phyloP scores from a whole-genome alignment of 2,113 vertebrate genomes.

The Lagenorhynchus albirostris region DNA sequence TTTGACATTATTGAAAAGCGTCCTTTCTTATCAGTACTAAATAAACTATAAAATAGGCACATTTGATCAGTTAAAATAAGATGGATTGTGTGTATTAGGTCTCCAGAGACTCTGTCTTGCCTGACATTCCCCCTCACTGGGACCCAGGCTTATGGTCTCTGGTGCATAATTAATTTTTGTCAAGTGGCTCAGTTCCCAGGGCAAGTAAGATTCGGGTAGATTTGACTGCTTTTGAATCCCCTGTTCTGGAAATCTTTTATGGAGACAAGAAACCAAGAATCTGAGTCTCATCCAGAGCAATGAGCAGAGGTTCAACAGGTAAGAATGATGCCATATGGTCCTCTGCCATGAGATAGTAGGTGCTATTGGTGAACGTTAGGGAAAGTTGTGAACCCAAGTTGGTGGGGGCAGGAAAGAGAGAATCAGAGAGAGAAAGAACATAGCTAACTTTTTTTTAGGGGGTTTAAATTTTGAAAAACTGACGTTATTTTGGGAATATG shows the following conservation, averaged over 20 bases:
- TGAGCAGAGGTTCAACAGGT: not conserved
- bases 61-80: slow-evolving; percentile 43
- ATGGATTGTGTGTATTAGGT: not conserved
- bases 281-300: not conserved
- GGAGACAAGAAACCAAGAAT: slow-evolving; percentile 31
- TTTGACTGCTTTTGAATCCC: slow-evolving; percentile 3
- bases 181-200: slow-evolving; percentile 37
- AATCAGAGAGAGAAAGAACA: not conserved
- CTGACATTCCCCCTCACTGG: not conserved
- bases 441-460: not conserved
- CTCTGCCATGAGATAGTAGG: not conserved
- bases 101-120: not conserved
- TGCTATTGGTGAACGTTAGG: not conserved
- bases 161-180: slow-evolving; percentile 34
- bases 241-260: not conserved
- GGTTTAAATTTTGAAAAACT: not conserved
- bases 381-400: not conserved
- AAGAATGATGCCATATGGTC: not conserved
- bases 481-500: not conserved
- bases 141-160: not conserved
- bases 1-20: slow-evolving; percentile 22
- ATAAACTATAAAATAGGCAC: slow-evolving; percentile 15
- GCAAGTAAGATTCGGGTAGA: not conserved
- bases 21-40: slow-evolving; percentile 40
- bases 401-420: not conserved